Evolutionary conservation across 2,113 vertebrate species (phyloP).

Genomic region (Perca flavescens): DNA sequence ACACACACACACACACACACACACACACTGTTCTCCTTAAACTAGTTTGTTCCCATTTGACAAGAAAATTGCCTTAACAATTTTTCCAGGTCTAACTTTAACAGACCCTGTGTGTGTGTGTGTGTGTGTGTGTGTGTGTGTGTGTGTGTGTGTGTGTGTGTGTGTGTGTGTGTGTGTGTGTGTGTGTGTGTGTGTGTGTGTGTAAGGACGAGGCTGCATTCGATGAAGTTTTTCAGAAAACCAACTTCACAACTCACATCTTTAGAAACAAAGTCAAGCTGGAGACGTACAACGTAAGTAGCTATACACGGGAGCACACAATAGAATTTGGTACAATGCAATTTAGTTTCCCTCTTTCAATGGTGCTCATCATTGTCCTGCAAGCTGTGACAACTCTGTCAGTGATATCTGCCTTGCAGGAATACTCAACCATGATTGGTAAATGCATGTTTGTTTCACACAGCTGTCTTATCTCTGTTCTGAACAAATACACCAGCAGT

Average conservation of each 20-base stretch:
- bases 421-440: constrained; percentile 33
- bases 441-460: constrained; percentile 20
- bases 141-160: neutral
- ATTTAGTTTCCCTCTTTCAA: constrained; percentile 32
- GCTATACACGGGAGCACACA: constrained; percentile 4
- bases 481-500: constrained; percentile 53
- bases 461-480: constrained; percentile 29
- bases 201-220: constrained; percentile 87
- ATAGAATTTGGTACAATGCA: constrained; percentile 19
- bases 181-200: constrained; percentile 4
- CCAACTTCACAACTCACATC: constrained; percentile 87
- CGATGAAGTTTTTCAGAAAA: constrained; percentile 91
- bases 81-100: constrained; percentile 31
- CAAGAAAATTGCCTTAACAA: constrained; percentile 18
- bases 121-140: neutral
- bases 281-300: constrained; percentile 94
- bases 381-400: constrained; percentile 17
- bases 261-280: constrained; percentile 91
- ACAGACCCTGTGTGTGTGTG: constrained; percentile 27
- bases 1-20: constrained; percentile 18
- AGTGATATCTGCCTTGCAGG: constrained; percentile 30
- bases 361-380: constrained; percentile 47
- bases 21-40: constrained; percentile 10
- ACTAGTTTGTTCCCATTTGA: constrained; percentile 6
- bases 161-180: neutral